Conservation (phyloP, 2,797 vertebrate species). For the Threskiornis aethiopicus region DNA sequence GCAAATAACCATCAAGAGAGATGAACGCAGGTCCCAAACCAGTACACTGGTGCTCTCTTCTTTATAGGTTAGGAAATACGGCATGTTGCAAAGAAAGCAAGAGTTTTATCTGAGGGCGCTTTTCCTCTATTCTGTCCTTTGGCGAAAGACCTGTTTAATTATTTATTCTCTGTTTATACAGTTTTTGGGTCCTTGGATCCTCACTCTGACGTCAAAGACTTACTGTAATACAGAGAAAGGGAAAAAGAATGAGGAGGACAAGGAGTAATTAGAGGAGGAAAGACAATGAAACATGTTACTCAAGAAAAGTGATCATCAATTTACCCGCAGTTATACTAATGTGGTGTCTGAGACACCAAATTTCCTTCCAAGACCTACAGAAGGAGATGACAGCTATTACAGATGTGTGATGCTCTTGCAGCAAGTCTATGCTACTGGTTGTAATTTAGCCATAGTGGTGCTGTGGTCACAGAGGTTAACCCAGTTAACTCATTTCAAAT, state of each 20-base stretch:
- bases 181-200: background rate
- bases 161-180: background rate
- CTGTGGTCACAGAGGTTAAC: conserved; percentile 58
- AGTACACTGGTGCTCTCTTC: background rate
- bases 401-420: conserved; percentile 5
- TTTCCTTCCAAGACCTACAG: conserved; percentile 3
- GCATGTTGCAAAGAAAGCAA: background rate
- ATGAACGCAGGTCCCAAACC: background rate
- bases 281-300: conserved; percentile 16
- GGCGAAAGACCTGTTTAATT: background rate
- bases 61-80: background rate
- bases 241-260: background rate
- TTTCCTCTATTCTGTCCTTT: background rate
- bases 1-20: background rate
- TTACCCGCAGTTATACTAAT: conserved; percentile 2
- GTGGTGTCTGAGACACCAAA: background rate
- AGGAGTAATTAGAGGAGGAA: background rate
- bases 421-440: conserved; percentile 21
- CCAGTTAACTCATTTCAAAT: conserved; percentile 48
- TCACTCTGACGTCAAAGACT: background rate
- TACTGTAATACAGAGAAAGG: background rate
- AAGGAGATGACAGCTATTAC: conserved; percentile 40
- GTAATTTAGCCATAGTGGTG: conserved; percentile 26
- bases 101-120: background rate
- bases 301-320: conserved; percentile 9